Evolutionary conservation across 2,113 vertebrate genomes (phyloP).

Genomic region (Laticauda laticaudata): DNA sequence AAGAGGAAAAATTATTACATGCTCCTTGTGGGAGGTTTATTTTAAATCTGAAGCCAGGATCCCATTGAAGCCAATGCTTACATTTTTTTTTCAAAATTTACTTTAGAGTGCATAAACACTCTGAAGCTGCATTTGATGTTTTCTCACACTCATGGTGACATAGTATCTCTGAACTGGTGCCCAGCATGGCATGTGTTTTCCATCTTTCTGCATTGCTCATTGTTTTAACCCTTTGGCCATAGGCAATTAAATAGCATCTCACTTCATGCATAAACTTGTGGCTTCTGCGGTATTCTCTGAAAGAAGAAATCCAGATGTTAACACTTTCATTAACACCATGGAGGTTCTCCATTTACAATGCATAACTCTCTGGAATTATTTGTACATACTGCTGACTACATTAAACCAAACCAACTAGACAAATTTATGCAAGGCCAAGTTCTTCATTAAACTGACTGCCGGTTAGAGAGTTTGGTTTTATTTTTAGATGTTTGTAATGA

Average conservation of each 20-base stretch:
- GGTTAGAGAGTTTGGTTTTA: neutral
- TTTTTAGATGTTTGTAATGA: slow-evolving; percentile 22
- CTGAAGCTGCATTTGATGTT: slow-evolving; percentile 55
- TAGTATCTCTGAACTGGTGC: slow-evolving; percentile 51
- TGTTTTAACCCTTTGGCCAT: slow-evolving; percentile 46
- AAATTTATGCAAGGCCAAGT: slow-evolving; percentile 14
- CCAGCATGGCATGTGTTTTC: slow-evolving; percentile 33
- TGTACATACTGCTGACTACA: neutral
- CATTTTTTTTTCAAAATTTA: slow-evolving; percentile 72
- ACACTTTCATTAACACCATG: neutral
- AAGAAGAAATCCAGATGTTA: slow-evolving; percentile 26
- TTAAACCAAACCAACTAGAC: slow-evolving; percentile 21
- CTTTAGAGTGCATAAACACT: slow-evolving; percentile 70
- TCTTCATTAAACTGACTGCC: slow-evolving; percentile 12
- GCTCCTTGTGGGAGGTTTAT: slow-evolving; percentile 68
- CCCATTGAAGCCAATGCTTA: slow-evolving; percentile 65
- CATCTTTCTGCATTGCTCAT: slow-evolving; percentile 37
- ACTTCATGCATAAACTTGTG: neutral
- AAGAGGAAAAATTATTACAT: slow-evolving; percentile 73
- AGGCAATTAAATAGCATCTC: neutral
- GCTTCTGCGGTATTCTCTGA: slow-evolving; percentile 17
- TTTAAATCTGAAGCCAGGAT: slow-evolving; percentile 64
- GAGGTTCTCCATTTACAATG: slow-evolving; percentile 17
- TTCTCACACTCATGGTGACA: slow-evolving; percentile 59
- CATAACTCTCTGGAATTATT: neutral